A percentile compares a stretch with the other conserved stretches of the same genome.
phyloP scores from a whole-genome alignment of 2,888 invertebrate genomes.

The Athalia rosae region DNA sequence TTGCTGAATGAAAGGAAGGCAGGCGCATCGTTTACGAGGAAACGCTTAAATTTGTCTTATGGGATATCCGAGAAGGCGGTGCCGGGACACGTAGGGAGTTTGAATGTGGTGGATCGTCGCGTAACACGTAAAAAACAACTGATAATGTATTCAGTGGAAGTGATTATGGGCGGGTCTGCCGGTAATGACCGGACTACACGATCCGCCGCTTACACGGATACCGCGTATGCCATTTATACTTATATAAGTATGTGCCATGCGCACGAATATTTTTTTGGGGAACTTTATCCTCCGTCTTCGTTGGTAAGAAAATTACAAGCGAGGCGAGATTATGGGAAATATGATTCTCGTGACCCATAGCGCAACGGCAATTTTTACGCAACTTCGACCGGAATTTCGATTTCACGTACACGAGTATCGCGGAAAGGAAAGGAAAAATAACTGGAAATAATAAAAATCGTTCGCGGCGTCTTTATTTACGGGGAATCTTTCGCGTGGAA shows the following conservation, averaged over 20 bases:
- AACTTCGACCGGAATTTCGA: background rate
- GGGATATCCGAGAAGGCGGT: constrained; percentile 10
- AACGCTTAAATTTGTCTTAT: constrained; percentile 13
- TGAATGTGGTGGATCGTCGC: constrained; percentile 13
- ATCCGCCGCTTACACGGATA: constrained; percentile 15
- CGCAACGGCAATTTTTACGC: background rate
- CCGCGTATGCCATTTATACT: background rate
- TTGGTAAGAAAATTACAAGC: background rate
- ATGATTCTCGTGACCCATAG: background rate
- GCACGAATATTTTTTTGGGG: background rate
- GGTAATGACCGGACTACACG: constrained; percentile 34
- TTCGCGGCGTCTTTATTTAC: constrained; percentile 16
- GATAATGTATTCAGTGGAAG: constrained; percentile 43
- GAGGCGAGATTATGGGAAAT: background rate
- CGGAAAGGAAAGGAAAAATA: background rate
- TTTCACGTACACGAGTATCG: constrained; percentile 4
- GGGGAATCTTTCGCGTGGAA: constrained; percentile 30
- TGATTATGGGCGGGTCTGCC: constrained; percentile 34
- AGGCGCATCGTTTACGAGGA: constrained; percentile 24
- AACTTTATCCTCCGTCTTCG: background rate
- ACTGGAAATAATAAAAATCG: background rate
- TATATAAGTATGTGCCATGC: background rate
- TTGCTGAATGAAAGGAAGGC: background rate
- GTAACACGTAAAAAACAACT: constrained; percentile 12
- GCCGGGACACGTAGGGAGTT: background rate